phyloP scores from a whole-genome alignment of 2,888 invertebrate species.

The Orthosia cruda region DNA sequence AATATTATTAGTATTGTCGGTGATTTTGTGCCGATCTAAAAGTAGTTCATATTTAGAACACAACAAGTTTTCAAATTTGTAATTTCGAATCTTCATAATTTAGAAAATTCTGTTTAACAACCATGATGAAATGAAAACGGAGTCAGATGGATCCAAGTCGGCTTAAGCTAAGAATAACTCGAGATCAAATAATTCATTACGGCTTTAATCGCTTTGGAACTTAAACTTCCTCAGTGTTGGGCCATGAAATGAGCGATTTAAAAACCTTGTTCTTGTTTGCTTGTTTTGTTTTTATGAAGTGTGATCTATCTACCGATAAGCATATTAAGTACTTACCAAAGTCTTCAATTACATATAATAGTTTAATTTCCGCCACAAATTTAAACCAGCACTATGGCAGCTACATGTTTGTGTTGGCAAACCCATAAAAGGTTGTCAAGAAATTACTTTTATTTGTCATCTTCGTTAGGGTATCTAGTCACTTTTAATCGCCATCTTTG shows the following conservation, averaged over 20 bases:
- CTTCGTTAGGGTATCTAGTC: background rate
- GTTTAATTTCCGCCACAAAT: no score
- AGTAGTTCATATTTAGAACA: no score
- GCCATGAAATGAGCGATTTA: conserved; percentile 20
- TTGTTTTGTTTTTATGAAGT: no score
- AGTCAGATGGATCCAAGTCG: conserved; percentile 10
- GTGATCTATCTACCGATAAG: background rate
- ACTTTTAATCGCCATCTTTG: background rate
- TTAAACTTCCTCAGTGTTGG: conserved; percentile 38
- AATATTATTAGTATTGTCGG: no score
- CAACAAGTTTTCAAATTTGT: background rate
- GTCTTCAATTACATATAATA: background rate
- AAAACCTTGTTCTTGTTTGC: no score
- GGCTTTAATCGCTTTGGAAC: conserved; percentile 58
- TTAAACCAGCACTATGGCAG: no score
- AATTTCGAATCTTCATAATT: background rate
- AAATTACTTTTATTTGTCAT: no score
- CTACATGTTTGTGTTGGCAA: no score
- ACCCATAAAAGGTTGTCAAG: no score
- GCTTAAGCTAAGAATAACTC: conserved; percentile 53
- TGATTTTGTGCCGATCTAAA: no score
- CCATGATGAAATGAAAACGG: conserved; percentile 17
- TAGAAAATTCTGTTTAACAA: background rate
- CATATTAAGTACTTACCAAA: background rate
- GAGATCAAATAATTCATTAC: conserved; percentile 63